These are phyloP conservation scores for Anagrus nilaparvatae DNA, from an alignment of 1,140 invertebrate species.

Conservation along the genomic window DNA sequence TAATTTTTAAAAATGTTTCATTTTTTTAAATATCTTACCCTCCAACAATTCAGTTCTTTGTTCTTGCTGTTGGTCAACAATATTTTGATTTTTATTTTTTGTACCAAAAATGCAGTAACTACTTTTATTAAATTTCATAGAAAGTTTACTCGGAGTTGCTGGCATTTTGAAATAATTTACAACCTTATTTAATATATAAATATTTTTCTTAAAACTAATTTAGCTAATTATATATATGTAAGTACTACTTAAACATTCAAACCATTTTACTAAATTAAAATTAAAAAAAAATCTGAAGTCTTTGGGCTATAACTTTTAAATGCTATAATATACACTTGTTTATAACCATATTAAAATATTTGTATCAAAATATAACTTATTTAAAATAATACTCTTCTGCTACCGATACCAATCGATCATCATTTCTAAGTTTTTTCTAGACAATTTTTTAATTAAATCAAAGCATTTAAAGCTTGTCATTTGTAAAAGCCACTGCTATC, in stretches of 20 bases:
- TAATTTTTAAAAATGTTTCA: too few relatives aligned
- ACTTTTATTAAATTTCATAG: constrained; percentile 37
- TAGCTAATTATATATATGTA: too few relatives aligned
- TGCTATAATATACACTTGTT: constrained; percentile 6
- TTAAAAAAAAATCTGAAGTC: constrained; percentile 12
- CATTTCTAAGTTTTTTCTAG: constrained; percentile 29
- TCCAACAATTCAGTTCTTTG: constrained; percentile 40
- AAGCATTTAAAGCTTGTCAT: constrained; percentile 21
- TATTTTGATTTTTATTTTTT: constrained; percentile 20
- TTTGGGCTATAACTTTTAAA: constrained; percentile 13
- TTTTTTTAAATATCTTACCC: constrained; percentile 39
- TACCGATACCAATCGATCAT: constrained; percentile 38
- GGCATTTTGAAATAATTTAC: constrained; percentile 27
- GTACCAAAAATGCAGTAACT: constrained; percentile 38
- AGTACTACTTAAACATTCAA: too few relatives aligned
- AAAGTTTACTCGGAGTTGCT: constrained; percentile 37
- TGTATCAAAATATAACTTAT: constrained; percentile 7
- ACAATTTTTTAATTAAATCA: constrained; percentile 10
- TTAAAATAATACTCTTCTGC: constrained; percentile 30
- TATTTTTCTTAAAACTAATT: constrained; percentile 4
- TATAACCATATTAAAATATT: constrained; percentile 6
- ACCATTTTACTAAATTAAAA: constrained; percentile 3
- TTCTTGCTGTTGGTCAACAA: constrained; percentile 34
- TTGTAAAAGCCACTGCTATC: constrained; percentile 36
- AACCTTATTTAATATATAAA: constrained; percentile 10